These are phyloP conservation scores for Parotocinclus haroldoi DNA, from an alignment of 2,797 vertebrate species.

Conservation along the genomic window DNA sequence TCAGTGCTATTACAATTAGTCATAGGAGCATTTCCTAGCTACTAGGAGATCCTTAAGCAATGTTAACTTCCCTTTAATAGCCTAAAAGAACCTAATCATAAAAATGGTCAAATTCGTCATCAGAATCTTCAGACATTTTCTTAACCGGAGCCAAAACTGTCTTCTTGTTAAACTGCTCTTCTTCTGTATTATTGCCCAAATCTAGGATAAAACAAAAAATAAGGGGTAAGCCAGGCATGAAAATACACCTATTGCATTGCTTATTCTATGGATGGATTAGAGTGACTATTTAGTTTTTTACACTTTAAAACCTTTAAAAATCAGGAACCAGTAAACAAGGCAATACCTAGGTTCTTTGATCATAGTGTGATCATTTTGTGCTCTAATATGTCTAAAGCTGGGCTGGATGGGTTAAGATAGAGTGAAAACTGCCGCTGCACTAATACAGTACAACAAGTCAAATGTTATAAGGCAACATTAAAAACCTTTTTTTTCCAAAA, in stretches of 20 bases:
- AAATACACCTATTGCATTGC: not conserved
- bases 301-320: too few species aligned
- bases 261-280: too few species aligned
- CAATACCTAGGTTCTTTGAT: too few species aligned
- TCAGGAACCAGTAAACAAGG: too few species aligned
- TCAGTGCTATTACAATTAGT: not conserved
- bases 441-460: too few species aligned
- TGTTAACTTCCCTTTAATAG: not conserved
- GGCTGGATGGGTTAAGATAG: too few species aligned
- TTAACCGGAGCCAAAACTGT: not conserved
- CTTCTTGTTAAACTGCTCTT: conserved; percentile 16
- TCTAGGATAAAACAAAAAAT: conserved; percentile 22
- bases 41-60: not conserved
- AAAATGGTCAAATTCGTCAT: conserved; percentile 70
- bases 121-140: conserved; percentile 46
- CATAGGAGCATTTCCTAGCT: not conserved
- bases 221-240: not conserved
- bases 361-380: too few species aligned
- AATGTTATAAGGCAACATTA: too few species aligned
- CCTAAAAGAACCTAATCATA: conserved; percentile 54
- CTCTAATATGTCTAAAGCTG: too few species aligned
- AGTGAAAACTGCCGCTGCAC: too few species aligned
- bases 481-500: too few species aligned
- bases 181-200: conserved; percentile 44
- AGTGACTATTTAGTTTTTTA: too few species aligned